Evolutionary conservation across 2,888 invertebrate species (phyloP), one percentile per base, ranked within the genome.

Genomic region (Mesoligia furuncula): DNA sequence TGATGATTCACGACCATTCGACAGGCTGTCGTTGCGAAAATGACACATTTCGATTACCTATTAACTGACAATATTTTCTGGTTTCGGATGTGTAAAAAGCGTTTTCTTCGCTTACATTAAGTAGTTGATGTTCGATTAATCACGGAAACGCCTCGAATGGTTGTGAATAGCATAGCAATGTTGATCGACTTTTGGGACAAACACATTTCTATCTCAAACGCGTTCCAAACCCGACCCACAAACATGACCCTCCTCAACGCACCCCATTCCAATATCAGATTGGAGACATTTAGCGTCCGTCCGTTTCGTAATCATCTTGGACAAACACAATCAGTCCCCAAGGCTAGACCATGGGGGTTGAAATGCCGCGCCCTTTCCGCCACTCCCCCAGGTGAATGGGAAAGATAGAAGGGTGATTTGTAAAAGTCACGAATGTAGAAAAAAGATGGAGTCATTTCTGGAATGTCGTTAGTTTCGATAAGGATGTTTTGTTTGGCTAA

Each of bases 291-390:
- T 71, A 79, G 72, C 62, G 48, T 61, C 31, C 45, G 66, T 73
- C 69, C 73, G 71, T 78, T 66, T 74, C 57, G 70, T 71, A 73
- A 84, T 83, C 69, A 77, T 85, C 84, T 83, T 75, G 72, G 70
- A 64, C 70, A 84, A 84, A 78, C 72, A 74, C 76, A 75, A 80
- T 69, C 80, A 79, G 78, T 77, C 75, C 79, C 85, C 79, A 79
- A 85, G 85, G 84, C 75, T 85, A 82, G 84, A 85, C 81, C 80
- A 70, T 67, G 39, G 70, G 73, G 77, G 88, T 87, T 79, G 78
- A 84, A 88, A 90, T 88, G 87, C 81, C 92, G 90, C 92, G 91
- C 92, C 93, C 92, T 91, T 90, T 90, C 83, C 85, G 85, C 88
- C 88, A 86, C 79, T 81, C 89, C 90, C 84, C 84, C 78, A 80